Percentiles rank a stretch among this genome's conserved stretches.
Conservation (phyloP, 2,888 invertebrate species). For the Cistogaster globosa region DNA sequence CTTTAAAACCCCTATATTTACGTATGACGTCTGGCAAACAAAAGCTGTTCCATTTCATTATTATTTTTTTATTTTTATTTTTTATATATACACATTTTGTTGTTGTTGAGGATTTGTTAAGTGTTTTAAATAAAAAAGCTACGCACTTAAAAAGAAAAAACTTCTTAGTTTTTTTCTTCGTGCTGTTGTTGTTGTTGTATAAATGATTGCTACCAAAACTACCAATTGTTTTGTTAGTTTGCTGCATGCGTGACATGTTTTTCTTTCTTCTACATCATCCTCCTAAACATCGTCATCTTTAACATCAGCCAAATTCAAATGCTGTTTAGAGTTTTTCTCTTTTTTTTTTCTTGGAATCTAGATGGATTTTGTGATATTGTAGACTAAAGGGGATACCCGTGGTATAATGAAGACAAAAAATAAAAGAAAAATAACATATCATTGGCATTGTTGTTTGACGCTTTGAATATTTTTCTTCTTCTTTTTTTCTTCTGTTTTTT, state of each 20-base stretch:
- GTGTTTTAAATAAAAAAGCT: constrained; percentile 69
- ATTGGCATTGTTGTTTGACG: constrained; percentile 71
- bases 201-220: constrained; percentile 66
- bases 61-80: constrained; percentile 6
- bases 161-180: constrained; percentile 37
- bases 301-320: constrained; percentile 18
- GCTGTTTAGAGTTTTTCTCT: constrained; percentile 6
- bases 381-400: constrained; percentile 57
- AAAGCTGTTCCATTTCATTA: constrained; percentile 69
- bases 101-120: constrained; percentile 61
- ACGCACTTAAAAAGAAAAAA: constrained; percentile 57
- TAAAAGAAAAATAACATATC: constrained; percentile 56
- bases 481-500: not conserved
- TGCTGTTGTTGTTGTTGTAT: constrained; percentile 10
- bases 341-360: constrained; percentile 23
- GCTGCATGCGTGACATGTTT: constrained; percentile 79
- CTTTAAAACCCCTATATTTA: constrained; percentile 63
- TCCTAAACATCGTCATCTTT: constrained; percentile 26
- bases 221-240: constrained; percentile 69
- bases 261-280: constrained; percentile 63
- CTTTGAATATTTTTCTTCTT: constrained; percentile 58
- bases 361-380: constrained; percentile 63
- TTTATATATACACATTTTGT: not conserved
- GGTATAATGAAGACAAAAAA: constrained; percentile 36
- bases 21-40: constrained; percentile 57